phyloP scores from a whole-genome alignment of 2,797 vertebrate genomes.

The Molossus alvarezi region DNA sequence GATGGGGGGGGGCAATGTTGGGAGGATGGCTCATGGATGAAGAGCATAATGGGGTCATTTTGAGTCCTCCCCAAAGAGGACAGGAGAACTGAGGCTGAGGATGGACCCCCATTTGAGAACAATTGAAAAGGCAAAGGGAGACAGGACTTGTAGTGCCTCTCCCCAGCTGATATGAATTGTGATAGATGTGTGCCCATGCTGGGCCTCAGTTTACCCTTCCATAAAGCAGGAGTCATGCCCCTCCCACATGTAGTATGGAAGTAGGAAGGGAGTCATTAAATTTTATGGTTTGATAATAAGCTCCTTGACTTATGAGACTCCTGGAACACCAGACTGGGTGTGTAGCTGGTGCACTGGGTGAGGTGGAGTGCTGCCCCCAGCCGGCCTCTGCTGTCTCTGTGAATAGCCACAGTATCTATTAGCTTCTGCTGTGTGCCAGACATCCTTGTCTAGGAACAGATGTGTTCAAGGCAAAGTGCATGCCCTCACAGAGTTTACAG shows the following conservation, averaged over 20 bases:
- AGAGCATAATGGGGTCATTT: not conserved
- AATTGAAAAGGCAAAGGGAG: conserved; percentile 14
- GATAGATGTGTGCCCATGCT: not conserved
- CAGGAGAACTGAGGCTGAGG: not conserved
- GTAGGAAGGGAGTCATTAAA: conserved; percentile 76
- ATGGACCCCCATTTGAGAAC: not conserved
- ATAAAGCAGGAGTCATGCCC: conserved; percentile 51
- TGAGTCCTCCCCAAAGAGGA: not conserved
- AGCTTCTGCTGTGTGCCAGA: not conserved
- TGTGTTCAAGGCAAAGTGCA: not conserved
- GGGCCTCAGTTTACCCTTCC: conserved; percentile 63
- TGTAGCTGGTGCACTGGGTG: not conserved
- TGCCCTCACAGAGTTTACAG: not conserved
- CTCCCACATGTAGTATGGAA: conserved; percentile 59
- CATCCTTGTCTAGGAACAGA: not conserved
- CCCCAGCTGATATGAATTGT: not conserved
- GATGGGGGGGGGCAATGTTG: not conserved
- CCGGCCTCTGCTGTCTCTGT: not conserved
- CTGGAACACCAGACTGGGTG: conserved; percentile 27
- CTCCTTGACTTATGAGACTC: conserved; percentile 68
- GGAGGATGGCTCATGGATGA: not conserved
- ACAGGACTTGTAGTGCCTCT: not conserved
- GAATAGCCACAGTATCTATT: not conserved
- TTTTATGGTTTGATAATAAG: conserved; percentile 74
- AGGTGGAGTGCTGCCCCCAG: not conserved